Base-by-base conservation (phyloP, 2,888 invertebrate species). In the Colostygia pectinataria region DNA sequence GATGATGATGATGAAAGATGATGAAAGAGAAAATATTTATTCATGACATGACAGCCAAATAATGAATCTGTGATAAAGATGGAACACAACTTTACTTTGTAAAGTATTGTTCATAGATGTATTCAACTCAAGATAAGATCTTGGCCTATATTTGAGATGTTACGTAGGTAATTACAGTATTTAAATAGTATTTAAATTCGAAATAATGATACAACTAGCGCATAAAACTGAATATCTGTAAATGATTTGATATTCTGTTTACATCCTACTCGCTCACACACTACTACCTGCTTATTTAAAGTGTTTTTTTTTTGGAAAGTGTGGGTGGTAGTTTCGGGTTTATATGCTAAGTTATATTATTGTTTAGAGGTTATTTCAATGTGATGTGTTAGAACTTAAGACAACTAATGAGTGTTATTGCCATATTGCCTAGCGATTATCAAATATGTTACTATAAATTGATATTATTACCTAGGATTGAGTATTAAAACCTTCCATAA, bases 61-160 rank as follows among this genome's bases (percentile, higher is more conserved):
- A 50, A 53, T 53, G 38, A 57, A 54, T 55, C 60, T 60, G 60
- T 60, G 60, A 60, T 60, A 57, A 20, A 48, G 48, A 48, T 50
- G 45, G 33, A 36, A 51, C 27, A 48, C 47, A 51, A n/a, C n/a
- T n/a, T n/a, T n/a, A n/a, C n/a, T 25, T 47, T 50, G 29, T 45
- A 23, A 47, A 44, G 41, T 53, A 45, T 53, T 42, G 40, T 52
- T 44, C 28, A 39, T 43, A 53, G 34, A 46, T 53, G 23, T 32
- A 39, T 40, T 41, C 25, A 32, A 31, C 48, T 43, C 46, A 40
- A 54, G 53, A 57, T 57, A 38, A 37, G 38, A 54, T 48, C 48
- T 49, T 43, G 40, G 50, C 41, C 45, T 42, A 43, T 27, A 38
- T 20, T 25, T 8, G n/a, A 25, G 10, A 44, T 33, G 9, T 37